Conservation (phyloP, 2,113 vertebrate genomes). For the Chloropsis cyanopogon region DNA sequence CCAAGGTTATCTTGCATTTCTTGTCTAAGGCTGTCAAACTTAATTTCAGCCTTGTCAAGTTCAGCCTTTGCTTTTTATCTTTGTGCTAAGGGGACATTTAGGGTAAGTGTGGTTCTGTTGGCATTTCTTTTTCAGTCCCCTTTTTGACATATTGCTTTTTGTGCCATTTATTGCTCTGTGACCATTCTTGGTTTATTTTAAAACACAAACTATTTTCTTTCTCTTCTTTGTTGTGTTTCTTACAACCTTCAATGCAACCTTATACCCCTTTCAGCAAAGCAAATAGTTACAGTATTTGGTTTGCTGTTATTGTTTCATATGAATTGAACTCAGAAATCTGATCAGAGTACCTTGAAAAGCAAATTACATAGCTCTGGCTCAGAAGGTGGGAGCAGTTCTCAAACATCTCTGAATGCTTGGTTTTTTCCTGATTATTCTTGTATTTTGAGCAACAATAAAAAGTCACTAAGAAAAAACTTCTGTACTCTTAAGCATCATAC, state of each 20-base stretch:
- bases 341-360: neutral
- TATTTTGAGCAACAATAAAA: neutral
- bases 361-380: neutral
- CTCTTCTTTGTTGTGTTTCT: neutral
- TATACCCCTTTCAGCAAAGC: neutral
- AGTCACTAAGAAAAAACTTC: neutral
- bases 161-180: conserved; percentile 4
- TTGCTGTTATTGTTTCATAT: neutral
- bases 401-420: neutral
- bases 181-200: neutral
- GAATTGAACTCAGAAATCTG: neutral
- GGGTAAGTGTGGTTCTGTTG: neutral
- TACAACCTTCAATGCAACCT: neutral
- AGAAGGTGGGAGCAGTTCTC: neutral
- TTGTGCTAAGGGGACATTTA: neutral
- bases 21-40: conserved; percentile 9
- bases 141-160: conserved; percentile 8
- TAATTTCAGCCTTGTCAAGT: conserved; percentile 43
- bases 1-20: neutral
- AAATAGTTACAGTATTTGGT: neutral
- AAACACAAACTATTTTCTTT: neutral
- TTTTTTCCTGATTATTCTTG: neutral
- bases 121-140: conserved; percentile 8
- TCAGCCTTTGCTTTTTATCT: conserved; percentile 9
- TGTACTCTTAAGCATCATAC: neutral